phyloP scores from a whole-genome alignment of 1,140 invertebrate genomes.

The Batillaria attramentaria region DNA sequence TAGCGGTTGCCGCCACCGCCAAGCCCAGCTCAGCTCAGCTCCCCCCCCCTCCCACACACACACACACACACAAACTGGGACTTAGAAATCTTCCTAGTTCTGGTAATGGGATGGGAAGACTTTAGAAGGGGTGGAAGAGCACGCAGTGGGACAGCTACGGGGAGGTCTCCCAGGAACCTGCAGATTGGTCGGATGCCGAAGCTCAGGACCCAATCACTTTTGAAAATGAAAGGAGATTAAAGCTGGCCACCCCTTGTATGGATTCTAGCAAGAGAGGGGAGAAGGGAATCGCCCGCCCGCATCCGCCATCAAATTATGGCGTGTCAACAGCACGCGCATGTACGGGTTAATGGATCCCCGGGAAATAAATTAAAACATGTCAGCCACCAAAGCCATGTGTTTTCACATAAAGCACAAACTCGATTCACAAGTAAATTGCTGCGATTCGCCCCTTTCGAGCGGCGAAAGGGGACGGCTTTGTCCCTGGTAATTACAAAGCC shows the following conservation, averaged over 20 bases:
- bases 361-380: conserved; percentile 54
- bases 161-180: conserved; percentile 13
- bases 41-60: neutral
- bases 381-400: conserved; percentile 45
- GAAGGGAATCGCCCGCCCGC: conserved; percentile 36
- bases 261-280: conserved; percentile 34
- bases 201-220: conserved; percentile 36
- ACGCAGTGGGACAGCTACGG: neutral
- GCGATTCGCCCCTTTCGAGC: conserved; percentile 39
- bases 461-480: conserved; percentile 34
- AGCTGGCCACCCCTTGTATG: conserved; percentile 36
- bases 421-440: conserved; percentile 50
- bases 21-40: no score
- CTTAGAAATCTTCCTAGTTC: conserved; percentile 19
- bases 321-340: conserved; percentile 45
- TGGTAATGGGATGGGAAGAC: neutral
- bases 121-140: neutral
- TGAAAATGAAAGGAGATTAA: conserved; percentile 49
- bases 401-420: conserved; percentile 53
- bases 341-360: conserved; percentile 37
- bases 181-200: conserved; percentile 7
- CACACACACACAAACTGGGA: conserved; percentile 17
- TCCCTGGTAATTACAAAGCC: conserved; percentile 40
- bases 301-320: conserved; percentile 38
- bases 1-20: no score